Conservation (phyloP, 2,113 vertebrate genomes). For the Nanorana parkeri region DNA sequence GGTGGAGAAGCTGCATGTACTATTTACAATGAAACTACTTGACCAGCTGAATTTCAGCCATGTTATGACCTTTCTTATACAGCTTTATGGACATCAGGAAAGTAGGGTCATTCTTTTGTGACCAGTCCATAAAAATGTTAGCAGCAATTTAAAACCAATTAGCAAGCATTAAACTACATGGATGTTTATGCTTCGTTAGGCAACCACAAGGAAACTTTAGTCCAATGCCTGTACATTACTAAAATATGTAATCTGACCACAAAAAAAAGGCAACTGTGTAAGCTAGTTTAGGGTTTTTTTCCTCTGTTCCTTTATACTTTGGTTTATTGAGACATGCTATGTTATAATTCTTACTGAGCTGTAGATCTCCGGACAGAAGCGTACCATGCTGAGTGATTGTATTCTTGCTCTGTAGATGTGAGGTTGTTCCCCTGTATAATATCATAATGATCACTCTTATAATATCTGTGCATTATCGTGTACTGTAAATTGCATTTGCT, state of each 20-base stretch:
- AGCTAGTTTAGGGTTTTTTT: too few relatives aligned
- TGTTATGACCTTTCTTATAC: constrained; percentile 54
- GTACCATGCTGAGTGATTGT: too few relatives aligned
- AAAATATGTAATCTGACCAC: constrained; percentile 73
- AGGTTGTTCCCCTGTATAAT: too few relatives aligned
- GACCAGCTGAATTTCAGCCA: rapidly evolving
- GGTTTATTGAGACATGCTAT: too few relatives aligned
- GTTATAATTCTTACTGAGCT: too few relatives aligned
- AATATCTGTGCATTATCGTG: too few relatives aligned
- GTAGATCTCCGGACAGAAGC: too few relatives aligned
- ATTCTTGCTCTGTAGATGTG: too few relatives aligned
- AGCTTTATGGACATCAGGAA: constrained; percentile 43
- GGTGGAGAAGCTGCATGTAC: not conserved
- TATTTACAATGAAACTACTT: constrained; percentile 43
- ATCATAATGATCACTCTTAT: too few relatives aligned
- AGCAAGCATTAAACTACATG: constrained; percentile 65
- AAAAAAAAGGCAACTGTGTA: too few relatives aligned
- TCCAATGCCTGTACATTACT: constrained; percentile 67
- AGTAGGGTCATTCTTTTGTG: constrained; percentile 51
- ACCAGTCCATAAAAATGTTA: constrained; percentile 62
- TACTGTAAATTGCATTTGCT: too few relatives aligned
- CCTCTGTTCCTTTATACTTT: too few relatives aligned
- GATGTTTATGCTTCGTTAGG: constrained; percentile 63
- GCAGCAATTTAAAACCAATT: constrained; percentile 67
- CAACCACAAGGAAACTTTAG: constrained; percentile 69